A percentile compares a stretch with the other conserved stretches of the same genome.
These are phyloP conservation scores for Hypena proboscidalis DNA, from an alignment of 2,888 invertebrate species.

Conservation along the genomic window DNA sequence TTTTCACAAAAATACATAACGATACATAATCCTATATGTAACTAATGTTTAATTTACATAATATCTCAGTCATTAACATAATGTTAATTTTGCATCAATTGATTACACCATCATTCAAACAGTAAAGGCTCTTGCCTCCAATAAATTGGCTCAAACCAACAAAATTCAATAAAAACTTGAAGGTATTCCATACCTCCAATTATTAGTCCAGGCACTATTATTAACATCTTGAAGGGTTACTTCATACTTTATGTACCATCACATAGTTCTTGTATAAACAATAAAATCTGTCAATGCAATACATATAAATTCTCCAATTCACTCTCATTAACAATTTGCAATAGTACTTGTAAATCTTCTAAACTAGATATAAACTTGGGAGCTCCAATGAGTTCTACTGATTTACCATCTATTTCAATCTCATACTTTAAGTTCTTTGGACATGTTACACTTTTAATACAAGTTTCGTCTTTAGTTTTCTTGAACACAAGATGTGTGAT, in stretches of 20 bases:
- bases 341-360: constrained; percentile 77
- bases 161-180: constrained; percentile 19
- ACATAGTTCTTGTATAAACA: constrained; percentile 33
- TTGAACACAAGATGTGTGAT: constrained; percentile 75
- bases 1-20: constrained; percentile 39
- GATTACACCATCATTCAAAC: constrained; percentile 24
- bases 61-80: constrained; percentile 40
- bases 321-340: constrained; percentile 81
- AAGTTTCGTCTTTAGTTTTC: constrained; percentile 63
- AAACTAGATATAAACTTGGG: constrained; percentile 76
- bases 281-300: constrained; percentile 56
- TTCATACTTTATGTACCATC: constrained; percentile 36
- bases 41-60: constrained; percentile 32
- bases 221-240: constrained; percentile 32
- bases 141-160: constrained; percentile 7
- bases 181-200: constrained; percentile 44
- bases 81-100: constrained; percentile 25
- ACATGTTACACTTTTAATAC: constrained; percentile 72
- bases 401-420: constrained; percentile 71
- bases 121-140: constrained; percentile 9
- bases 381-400: constrained; percentile 77
- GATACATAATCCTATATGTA: constrained; percentile 38
- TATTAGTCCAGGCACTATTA: constrained; percentile 38
- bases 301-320: constrained; percentile 74
- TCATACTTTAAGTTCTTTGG: constrained; percentile 75